Percentiles rank a stretch among this genome's conserved stretches.
Conservation (phyloP, 2,797 vertebrate species). For the Gallirallus australis region DNA sequence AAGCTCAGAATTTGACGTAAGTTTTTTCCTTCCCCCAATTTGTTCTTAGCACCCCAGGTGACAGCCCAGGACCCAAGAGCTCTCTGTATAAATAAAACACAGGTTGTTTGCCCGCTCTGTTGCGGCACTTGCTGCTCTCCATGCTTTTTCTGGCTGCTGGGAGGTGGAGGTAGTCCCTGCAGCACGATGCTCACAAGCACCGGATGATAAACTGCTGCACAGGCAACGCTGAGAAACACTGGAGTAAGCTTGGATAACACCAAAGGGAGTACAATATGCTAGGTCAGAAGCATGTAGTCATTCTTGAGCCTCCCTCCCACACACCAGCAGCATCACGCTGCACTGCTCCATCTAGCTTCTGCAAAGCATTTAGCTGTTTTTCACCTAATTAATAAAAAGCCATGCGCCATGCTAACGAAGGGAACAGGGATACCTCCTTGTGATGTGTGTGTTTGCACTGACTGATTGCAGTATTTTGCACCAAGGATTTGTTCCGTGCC, state of each 20-base stretch:
- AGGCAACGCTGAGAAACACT: background rate
- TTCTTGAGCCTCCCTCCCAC: background rate
- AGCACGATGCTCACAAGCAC: background rate
- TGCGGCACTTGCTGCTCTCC: background rate
- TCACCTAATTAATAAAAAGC: background rate
- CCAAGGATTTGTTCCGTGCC: background rate
- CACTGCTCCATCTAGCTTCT: background rate
- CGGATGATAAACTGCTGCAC: background rate
- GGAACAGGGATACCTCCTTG: background rate
- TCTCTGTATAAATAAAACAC: background rate
- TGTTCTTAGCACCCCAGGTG: background rate
- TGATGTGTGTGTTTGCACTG: background rate
- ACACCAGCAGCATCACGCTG: accelerated
- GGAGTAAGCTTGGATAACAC: background rate
- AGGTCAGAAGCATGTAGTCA: background rate
- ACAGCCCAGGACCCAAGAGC: background rate
- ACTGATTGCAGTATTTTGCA: background rate
- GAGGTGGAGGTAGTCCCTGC: background rate
- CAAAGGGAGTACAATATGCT: background rate
- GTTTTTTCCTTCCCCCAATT: background rate
- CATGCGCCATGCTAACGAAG: background rate
- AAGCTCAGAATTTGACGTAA: background rate
- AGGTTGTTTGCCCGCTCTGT: accelerated
- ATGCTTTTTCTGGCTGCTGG: background rate
- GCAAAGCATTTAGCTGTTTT: background rate